Evolutionary conservation across 2,797 vertebrate species (phyloP).

Genomic region (Galaxias olidus): DNA sequence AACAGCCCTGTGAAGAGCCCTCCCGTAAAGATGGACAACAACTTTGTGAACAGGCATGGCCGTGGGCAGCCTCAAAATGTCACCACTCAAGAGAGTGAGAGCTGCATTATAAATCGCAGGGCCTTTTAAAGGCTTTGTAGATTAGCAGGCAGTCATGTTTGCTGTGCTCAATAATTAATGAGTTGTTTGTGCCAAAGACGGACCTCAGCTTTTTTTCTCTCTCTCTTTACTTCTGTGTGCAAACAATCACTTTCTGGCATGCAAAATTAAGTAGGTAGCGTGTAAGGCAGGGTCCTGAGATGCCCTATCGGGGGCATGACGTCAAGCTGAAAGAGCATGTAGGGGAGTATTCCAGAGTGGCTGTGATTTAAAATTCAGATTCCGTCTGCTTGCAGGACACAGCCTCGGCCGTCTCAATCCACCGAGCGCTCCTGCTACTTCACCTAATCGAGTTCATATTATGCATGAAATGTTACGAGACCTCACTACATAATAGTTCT

Average conservation of each 20-base stretch:
- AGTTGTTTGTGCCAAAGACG: constrained; percentile 65
- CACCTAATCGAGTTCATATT: too few species aligned
- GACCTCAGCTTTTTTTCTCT: constrained; percentile 37
- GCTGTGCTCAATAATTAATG: constrained; percentile 72
- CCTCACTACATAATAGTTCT: too few species aligned
- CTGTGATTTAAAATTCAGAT: too few species aligned
- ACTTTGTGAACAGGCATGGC: constrained; percentile 22
- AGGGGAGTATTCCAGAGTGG: too few species aligned
- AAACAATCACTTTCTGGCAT: constrained; percentile 53
- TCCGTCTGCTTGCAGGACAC: too few species aligned
- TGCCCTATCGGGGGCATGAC: not conserved
- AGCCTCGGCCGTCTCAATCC: too few species aligned
- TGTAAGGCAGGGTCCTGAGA: constrained; percentile 38
- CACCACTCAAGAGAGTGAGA: constrained; percentile 30
- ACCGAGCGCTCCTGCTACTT: too few species aligned
- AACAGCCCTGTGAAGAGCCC: constrained; percentile 42
- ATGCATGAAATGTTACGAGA: too few species aligned
- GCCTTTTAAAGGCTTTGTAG: constrained; percentile 62
- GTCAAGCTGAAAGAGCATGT: not conserved
- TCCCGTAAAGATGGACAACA: constrained; percentile 23
- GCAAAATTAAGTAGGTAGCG: constrained; percentile 26
- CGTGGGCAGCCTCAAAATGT: constrained; percentile 29
- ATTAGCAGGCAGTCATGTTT: constrained; percentile 63
- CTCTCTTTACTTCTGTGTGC: constrained; percentile 40
- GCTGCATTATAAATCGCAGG: constrained; percentile 69